phyloP scores from a whole-genome alignment of 2,113 vertebrate genomes.

The Otus sunia region DNA sequence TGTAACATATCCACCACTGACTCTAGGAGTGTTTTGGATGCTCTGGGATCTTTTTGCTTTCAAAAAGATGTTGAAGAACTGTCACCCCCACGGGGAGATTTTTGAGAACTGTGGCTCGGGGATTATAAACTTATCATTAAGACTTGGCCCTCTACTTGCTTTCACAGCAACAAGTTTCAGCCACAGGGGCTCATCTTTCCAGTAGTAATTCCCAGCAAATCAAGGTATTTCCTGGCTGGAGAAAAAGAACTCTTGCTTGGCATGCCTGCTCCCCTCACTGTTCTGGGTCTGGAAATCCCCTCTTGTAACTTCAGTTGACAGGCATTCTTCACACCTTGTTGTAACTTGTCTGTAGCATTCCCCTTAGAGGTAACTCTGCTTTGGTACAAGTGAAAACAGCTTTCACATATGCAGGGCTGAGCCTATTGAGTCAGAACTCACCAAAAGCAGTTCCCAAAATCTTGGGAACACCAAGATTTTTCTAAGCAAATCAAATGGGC shows the following conservation, averaged over 20 bases:
- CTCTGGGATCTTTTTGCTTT: background rate
- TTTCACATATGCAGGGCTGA: background rate
- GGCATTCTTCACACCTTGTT: background rate
- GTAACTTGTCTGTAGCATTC: background rate
- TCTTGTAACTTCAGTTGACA: background rate
- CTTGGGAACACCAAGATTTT: background rate
- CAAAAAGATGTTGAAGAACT: background rate
- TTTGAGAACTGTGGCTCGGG: background rate
- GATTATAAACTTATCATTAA: background rate
- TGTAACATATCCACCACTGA: background rate
- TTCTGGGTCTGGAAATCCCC: background rate
- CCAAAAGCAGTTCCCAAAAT: rapidly evolving
- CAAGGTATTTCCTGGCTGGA: background rate
- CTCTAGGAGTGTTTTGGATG: background rate
- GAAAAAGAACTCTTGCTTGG: background rate
- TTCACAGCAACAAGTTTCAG: background rate
- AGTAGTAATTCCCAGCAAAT: background rate
- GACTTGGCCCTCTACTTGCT: background rate
- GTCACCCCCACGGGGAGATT: background rate
- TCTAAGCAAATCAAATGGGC: background rate
- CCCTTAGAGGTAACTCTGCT: background rate
- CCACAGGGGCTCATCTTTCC: background rate
- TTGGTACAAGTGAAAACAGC: background rate
- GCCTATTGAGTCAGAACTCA: background rate
- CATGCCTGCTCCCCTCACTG: background rate